These are phyloP conservation scores for Danio kyathit DNA, from an alignment of 2,797 vertebrate species.

Conservation along the genomic window DNA sequence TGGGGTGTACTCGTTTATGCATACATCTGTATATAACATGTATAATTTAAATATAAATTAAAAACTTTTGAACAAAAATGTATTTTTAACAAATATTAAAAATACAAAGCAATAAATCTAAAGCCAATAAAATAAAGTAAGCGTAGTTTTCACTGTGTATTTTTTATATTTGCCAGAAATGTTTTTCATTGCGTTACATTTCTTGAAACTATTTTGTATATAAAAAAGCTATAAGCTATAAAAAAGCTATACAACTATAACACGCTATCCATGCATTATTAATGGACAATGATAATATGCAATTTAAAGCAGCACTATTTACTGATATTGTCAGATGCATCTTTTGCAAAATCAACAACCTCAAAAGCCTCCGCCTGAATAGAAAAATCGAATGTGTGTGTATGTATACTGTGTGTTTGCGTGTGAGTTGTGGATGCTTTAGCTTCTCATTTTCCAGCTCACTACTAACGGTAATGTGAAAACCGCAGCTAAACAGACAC, in stretches of 20 bases:
- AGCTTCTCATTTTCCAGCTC: constrained; percentile 84
- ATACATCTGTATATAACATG: too few species aligned
- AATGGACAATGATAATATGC: not conserved
- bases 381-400: constrained; percentile 6
- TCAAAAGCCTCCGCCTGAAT: not conserved
- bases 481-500: constrained; percentile 69
- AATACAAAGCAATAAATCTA: too few species aligned
- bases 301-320: constrained; percentile 7
- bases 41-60: too few species aligned
- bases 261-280: not conserved
- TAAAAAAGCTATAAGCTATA: not conserved
- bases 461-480: constrained; percentile 80
- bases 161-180: not conserved
- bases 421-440: constrained; percentile 69
- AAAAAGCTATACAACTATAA: not conserved
- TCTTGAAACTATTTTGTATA: too few species aligned
- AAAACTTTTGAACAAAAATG: too few species aligned
- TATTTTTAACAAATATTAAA: too few species aligned
- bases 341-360: not conserved
- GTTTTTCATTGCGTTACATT: not conserved
- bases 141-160: not conserved
- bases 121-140: too few species aligned
- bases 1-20: too few species aligned
- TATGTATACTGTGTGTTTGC: constrained; percentile 43
- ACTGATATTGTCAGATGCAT: not conserved